A percentile compares a stretch with the other conserved stretches of the same genome.
Conservation (phyloP, 1,140 invertebrate species). For the Drosophila kikkawai region DNA sequence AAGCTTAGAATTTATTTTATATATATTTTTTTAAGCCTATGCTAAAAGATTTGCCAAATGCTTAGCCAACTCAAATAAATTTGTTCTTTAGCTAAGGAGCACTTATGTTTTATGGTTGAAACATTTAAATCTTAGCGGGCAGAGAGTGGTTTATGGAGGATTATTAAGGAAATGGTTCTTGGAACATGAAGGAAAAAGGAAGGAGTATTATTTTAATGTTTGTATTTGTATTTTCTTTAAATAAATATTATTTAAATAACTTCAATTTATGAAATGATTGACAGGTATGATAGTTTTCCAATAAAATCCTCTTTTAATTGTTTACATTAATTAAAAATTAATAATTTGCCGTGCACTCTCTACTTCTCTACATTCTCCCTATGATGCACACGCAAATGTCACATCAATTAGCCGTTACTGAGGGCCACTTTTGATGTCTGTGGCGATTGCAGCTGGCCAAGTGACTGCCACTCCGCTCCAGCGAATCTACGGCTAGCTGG, state of each 20-base stretch:
- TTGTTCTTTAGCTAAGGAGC: neutral
- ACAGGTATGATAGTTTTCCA: neutral
- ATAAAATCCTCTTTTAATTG: neutral
- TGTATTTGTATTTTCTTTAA: too few species aligned
- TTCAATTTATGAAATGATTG: neutral
- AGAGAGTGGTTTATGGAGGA: neutral
- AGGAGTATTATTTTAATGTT: neutral
- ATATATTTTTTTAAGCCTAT: neutral
- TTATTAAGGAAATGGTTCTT: neutral
- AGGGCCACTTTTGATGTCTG: conserved; percentile 30
- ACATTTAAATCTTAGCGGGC: neutral
- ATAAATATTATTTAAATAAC: neutral
- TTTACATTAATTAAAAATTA: neutral
- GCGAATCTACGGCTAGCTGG: conserved; percentile 7
- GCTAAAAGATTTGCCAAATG: neutral
- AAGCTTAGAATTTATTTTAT: neutral
- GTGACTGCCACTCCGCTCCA: neutral
- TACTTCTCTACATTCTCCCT: neutral
- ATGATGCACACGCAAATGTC: conserved; percentile 66
- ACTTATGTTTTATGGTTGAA: neutral
- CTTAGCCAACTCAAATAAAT: neutral
- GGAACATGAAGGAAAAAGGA: neutral
- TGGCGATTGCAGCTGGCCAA: conserved; percentile 34
- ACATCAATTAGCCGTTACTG: conserved; percentile 51
- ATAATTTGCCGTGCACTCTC: neutral